Evolutionary conservation across 2,888 invertebrate genomes (phyloP), one percentile per base, ranked within the genome.

Genomic region (Tortrix viridana): DNA sequence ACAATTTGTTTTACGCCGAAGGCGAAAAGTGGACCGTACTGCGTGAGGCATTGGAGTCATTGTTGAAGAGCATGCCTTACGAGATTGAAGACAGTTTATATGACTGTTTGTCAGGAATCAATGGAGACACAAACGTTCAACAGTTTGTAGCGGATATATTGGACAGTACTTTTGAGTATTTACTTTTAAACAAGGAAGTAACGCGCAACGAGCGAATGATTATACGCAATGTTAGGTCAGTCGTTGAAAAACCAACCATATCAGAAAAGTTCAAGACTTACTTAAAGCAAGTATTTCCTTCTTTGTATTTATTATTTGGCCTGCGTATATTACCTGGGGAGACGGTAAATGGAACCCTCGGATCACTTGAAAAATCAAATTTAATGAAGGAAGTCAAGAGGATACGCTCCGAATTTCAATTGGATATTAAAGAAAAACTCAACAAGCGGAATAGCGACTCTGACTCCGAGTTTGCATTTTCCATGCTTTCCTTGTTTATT

Each of bases 1-100:
- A 91, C 89, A 92, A 92, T 88, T 86, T 90, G 81, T 92, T 90
- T 81, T 90, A 90, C 72, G 82, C 88, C 18, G 89, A 91, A 71
- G 89, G 86, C 41, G 90, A 90, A 82, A 91, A 90, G 66, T 90
- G 92, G 89, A 88, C 88, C 70, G 71, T 89, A 74, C 69, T 90
- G 68, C 81, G 88, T 1, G 77, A 80, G 22, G 81, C 83, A 56
- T 81, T 90, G 67, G 89, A 88, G 43, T 80, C 88, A 65, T 71
- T 91, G 69, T 81, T 89, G 79, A 85, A 75, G 53, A 84, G 75
- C 72, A 76, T 86, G 68, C 70, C 79, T 47, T 71, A 73, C 66
- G 79, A 82, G 70, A 78, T 84, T 71, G 82, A 85, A 79, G 84
- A 79, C 70, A 73, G 82, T 81, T 85, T 88, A 81, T 85, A 84